phyloP scores from a whole-genome alignment of 2,797 vertebrate species.

The Clarias platycephalus region DNA sequence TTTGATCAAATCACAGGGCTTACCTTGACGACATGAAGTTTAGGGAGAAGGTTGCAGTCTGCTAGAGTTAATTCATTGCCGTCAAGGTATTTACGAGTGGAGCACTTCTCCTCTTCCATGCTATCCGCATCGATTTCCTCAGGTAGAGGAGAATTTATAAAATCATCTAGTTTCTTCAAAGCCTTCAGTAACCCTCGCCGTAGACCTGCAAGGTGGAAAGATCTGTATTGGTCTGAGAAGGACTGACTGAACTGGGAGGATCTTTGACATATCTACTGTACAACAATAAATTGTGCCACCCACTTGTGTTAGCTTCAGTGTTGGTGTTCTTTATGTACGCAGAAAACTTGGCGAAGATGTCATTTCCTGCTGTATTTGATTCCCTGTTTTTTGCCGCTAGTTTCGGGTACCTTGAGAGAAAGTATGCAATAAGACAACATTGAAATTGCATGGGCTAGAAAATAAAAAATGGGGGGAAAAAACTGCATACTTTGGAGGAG shows the following conservation, averaged over 20 bases:
- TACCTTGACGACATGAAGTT: slow-evolving; percentile 98
- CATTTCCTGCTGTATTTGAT: slow-evolving; percentile 90
- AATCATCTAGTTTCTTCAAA: slow-evolving; percentile 87
- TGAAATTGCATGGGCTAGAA: not conserved
- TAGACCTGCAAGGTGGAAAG: slow-evolving; percentile 72
- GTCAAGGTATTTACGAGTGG: slow-evolving; percentile 88
- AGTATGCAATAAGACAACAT: not conserved
- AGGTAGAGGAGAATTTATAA: slow-evolving; percentile 80
- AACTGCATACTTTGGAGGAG: slow-evolving; percentile 84
- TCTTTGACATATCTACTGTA: slow-evolving; percentile 2
- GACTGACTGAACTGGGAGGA: not conserved
- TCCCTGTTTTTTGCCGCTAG: slow-evolving; percentile 86
- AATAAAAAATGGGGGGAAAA: not conserved
- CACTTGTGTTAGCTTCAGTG: slow-evolving; percentile 84
- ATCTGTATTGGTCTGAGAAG: slow-evolving; percentile 16
- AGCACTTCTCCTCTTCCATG: slow-evolving; percentile 70
- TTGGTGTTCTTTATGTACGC: slow-evolving; percentile 94
- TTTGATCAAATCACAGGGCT: slow-evolving; percentile 33
- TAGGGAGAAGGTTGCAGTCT: slow-evolving; percentile 96
- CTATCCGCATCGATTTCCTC: slow-evolving; percentile 78
- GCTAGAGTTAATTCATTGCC: slow-evolving; percentile 91
- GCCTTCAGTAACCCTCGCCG: slow-evolving; percentile 86
- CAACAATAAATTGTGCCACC: slow-evolving; percentile 56
- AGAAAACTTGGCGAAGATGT: slow-evolving; percentile 94
- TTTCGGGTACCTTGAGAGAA: slow-evolving; percentile 84